Base-by-base conservation (phyloP, 2,888 invertebrate genomes). In the Chouioia cunea region DNA sequence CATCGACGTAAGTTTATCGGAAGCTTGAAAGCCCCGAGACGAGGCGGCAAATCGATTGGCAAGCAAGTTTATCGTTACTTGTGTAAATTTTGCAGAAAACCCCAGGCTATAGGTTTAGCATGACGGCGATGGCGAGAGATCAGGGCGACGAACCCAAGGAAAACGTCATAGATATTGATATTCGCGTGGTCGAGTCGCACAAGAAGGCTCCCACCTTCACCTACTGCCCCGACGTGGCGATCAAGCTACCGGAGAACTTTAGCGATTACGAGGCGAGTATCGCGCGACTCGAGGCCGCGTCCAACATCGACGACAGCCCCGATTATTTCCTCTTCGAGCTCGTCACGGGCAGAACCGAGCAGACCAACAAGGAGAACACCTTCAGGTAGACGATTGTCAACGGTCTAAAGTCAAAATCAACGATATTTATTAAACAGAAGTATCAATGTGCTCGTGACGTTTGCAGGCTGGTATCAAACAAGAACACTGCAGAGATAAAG, bases 181-280 rank as follows among this genome's bases (percentile, higher is more conserved):
- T 97, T 76, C 90, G 91, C 75, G 93, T 97, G 36, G 94, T 96
- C 6, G 94, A 93, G 80, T 94, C 93, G n/a, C 93, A 92, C 84
- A 94, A 93, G 87, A 95, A 93, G 85, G 92, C 92, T 75, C 96
- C 94, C 46, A 89, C 90, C 57, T 94, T 96, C 80, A 89, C 89
- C 63, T 87, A 88, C 75, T 88, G 88, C 74, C 89, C 90, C n/a
- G 80, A 86, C 70, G 87, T 89, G 66, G 89, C 91, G 73, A 91
- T 92, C 73, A 88, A 88, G 77, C 88, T 95, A 65, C 89, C 89
- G 79, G 95, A 96, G 86, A 92, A 93, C 85, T 91, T 91, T 77
- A 89, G 88, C 44, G 91, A 94, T 84, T 94, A 91, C 82, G 90
- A 90, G 60, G 87, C 87, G 54, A 90, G 91, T 46, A 91, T 95